phyloP scores from a whole-genome alignment of 35 echinoderm and acorn worm genomes.

The Diadema setosum region DNA sequence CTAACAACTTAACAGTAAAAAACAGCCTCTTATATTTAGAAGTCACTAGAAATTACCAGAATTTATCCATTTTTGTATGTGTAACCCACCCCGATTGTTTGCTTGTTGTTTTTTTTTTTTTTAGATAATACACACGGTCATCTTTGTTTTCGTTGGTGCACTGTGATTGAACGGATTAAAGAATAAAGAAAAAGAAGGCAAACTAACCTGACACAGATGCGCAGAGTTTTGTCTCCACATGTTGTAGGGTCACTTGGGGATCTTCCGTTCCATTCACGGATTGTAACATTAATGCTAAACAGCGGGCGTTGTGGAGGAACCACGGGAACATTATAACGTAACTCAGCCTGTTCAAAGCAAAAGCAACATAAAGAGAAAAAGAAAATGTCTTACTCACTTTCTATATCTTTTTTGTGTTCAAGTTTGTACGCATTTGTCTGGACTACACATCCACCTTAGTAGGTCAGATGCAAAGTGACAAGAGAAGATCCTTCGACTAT shows the following conservation, averaged over 20 bases:
- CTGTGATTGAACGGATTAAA: neutral
- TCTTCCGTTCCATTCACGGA: neutral
- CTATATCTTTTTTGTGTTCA: neutral
- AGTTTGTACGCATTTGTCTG: neutral
- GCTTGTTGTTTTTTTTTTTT: no score
- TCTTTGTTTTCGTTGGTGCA: neutral
- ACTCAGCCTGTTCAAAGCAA: neutral
- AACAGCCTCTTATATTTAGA: no score
- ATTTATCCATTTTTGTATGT: no score
- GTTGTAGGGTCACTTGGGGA: neutral
- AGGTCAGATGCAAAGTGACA: neutral
- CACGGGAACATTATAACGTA: neutral
- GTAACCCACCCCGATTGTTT: no score
- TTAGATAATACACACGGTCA: no score
- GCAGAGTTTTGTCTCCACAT: neutral
- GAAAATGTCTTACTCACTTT: neutral
- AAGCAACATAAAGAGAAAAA: neutral
- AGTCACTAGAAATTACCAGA: no score
- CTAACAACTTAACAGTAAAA: no score
- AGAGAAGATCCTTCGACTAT: neutral
- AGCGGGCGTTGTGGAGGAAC: neutral
- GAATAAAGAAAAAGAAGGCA: neutral
- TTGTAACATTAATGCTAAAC: neutral
- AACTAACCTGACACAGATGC: neutral
- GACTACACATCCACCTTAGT: neutral